Percentiles rank a stretch among this genome's conserved stretches.
phyloP scores from a whole-genome alignment of 2,888 invertebrate genomes.

The Caenorhabditis angaria region DNA sequence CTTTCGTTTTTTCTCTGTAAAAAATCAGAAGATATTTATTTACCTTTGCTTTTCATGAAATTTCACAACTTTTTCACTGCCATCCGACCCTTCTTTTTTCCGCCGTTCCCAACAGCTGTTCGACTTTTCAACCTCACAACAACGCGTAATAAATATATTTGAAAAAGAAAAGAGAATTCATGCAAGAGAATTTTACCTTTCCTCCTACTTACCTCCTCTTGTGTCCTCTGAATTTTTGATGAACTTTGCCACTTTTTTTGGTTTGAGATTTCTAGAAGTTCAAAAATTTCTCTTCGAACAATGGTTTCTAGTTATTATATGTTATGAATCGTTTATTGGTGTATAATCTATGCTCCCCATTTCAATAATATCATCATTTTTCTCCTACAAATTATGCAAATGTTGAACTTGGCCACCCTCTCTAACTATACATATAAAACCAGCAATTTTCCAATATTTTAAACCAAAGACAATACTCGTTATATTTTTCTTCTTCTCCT shows the following conservation, averaged over 20 bases:
- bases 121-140: constrained; percentile 2
- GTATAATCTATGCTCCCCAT: too few species aligned
- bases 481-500: background rate
- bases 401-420: background rate
- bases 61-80: constrained; percentile 3
- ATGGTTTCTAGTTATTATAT: too few species aligned
- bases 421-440: background rate
- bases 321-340: too few species aligned
- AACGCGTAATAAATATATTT: background rate
- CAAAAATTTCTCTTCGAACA: too few species aligned
- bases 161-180: constrained; percentile 5
- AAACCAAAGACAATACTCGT: background rate
- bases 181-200: background rate
- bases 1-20: too few species aligned
- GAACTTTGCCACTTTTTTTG: too few species aligned
- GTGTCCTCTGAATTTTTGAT: background rate
- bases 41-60: background rate
- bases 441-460: background rate
- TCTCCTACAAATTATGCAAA: background rate
- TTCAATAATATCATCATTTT: too few species aligned
- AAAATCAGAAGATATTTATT: background rate
- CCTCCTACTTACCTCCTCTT: background rate
- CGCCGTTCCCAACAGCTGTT: background rate
- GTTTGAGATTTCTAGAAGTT: too few species aligned
- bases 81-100: constrained; percentile 6